Evolutionary conservation across 2,888 invertebrate genomes (phyloP).

Genomic region (Axea sp.): DNA sequence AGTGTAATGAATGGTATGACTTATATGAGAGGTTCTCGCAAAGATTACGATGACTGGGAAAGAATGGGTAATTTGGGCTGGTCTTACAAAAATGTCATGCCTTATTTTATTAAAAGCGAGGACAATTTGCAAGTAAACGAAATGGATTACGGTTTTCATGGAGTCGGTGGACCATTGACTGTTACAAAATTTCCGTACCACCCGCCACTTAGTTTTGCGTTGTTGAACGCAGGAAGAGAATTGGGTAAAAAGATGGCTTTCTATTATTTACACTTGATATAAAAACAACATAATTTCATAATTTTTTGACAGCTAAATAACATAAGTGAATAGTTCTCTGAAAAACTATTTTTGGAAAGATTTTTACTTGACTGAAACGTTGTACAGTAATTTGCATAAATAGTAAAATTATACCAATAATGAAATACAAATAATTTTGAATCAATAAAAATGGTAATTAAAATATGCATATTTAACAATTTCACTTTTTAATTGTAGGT

Average conservation of each 20-base stretch:
- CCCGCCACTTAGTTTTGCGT: slow-evolving; percentile 89
- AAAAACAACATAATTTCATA: no score
- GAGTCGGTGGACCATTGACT: slow-evolving; percentile 87
- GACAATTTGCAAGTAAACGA: slow-evolving; percentile 86
- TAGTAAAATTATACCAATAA: no score
- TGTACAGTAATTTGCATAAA: no score
- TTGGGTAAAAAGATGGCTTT: slow-evolving; percentile 83
- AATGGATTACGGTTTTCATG: slow-evolving; percentile 89
- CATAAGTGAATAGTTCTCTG: no score
- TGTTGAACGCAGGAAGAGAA: slow-evolving; percentile 89
- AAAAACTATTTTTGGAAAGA: no score
- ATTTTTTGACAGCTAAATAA: no score
- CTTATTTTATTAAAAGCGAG: slow-evolving; percentile 93
- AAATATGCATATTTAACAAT: no score
- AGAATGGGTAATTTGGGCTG: slow-evolving; percentile 92
- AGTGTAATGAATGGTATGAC: slow-evolving; percentile 98
- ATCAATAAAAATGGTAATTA: no score
- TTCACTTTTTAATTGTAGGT: slow-evolving; percentile 79
- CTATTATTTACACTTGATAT: no score
- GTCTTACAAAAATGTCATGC: slow-evolving; percentile 93
- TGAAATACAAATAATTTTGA: slow-evolving; percentile 36
- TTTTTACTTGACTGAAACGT: no score
- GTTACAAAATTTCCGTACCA: slow-evolving; percentile 92
- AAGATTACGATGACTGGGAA: slow-evolving; percentile 94
- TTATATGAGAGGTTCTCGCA: slow-evolving; percentile 93